phyloP scores from a whole-genome alignment of 2,113 vertebrate genomes.

The Petrocephalus microphthalmus region DNA sequence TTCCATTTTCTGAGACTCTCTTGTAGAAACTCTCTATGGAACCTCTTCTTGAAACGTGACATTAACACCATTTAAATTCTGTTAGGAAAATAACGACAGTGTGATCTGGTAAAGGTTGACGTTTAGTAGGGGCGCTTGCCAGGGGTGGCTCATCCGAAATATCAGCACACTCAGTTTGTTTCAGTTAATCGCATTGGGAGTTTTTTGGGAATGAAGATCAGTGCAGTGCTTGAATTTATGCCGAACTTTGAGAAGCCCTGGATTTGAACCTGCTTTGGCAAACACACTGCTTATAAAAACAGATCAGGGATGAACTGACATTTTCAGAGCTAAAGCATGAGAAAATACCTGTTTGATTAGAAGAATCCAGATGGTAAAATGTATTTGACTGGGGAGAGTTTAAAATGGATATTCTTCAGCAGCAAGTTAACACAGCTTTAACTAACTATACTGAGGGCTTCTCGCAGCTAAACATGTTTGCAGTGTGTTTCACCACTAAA shows the following conservation, averaged over 20 bases:
- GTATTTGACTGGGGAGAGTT: neutral
- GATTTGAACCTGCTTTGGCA: neutral
- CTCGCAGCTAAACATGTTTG: neutral
- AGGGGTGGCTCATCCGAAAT: neutral
- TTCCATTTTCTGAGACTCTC: neutral
- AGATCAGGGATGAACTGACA: neutral
- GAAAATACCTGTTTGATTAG: neutral
- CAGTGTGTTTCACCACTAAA: neutral
- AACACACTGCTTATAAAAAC: neutral
- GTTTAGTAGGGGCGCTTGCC: neutral
- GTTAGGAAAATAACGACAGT: neutral
- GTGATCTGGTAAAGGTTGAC: neutral
- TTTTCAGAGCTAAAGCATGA: constrained; percentile 1
- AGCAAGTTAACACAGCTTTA: neutral
- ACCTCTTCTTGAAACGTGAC: neutral
- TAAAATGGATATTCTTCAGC: neutral
- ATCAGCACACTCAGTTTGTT: neutral
- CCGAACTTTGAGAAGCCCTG: neutral
- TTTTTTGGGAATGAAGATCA: neutral
- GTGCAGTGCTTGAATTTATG: neutral
- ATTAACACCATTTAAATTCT: neutral
- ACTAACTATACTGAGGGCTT: neutral
- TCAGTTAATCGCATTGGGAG: neutral
- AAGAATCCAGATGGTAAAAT: neutral
- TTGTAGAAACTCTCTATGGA: neutral